These are phyloP conservation scores for Daubentonia madagascariensis DNA, from an alignment of 2,113 vertebrate species.

Conservation along the genomic window DNA sequence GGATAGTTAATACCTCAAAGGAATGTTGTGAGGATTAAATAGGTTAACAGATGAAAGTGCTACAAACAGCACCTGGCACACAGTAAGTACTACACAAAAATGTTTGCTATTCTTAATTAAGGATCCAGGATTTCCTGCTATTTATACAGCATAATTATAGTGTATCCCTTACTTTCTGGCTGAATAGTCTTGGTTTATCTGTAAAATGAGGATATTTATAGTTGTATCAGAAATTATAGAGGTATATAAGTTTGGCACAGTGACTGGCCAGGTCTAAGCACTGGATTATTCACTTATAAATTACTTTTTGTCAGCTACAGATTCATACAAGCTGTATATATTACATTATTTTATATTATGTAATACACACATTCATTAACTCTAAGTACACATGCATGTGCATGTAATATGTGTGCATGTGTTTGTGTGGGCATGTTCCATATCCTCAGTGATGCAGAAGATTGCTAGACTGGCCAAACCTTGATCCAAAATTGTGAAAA, in stretches of 20 bases:
- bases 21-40: not conserved
- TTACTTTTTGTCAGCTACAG: not conserved
- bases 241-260: not conserved
- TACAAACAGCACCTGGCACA: not conserved
- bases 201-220: not conserved
- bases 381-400: not conserved
- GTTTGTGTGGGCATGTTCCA: accelerated
- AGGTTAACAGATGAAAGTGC: not conserved
- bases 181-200: not conserved
- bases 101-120: not conserved
- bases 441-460: not conserved
- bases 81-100: not conserved
- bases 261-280: not conserved
- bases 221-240: not conserved
- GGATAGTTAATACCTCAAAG: not conserved
- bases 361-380: not conserved
- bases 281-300: not conserved
- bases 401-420: not conserved
- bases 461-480: not conserved
- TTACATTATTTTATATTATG: not conserved
- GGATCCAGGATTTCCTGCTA: not conserved
- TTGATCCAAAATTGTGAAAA: not conserved
- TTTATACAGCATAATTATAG: not conserved
- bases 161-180: not conserved
- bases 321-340: not conserved